Base-by-base conservation (phyloP, 2,888 invertebrate species). In the Nemapogon koenigi region DNA sequence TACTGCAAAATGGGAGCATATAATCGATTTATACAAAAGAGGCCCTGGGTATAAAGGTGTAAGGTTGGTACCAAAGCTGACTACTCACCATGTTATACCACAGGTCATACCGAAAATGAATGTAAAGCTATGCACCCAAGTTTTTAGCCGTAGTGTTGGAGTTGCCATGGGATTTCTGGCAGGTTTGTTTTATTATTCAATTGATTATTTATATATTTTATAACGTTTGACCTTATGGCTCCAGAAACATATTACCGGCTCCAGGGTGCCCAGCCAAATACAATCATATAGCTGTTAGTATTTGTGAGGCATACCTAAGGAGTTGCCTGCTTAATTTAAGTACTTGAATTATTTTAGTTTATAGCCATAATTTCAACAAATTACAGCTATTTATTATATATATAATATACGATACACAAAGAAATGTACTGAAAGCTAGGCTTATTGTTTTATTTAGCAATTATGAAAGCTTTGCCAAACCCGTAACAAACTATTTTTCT, bases 81-180 rank as follows among this genome's bases (percentile, higher is more conserved):
- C 43, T 4, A 37, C 37, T 7, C 39, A 16, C 3, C 44, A 45
- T 38, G 44, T 44, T 2, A 14, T 42, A 1, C 44, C 42, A 1
- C 32, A 37, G 1, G 17, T 39, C 1, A 47, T 45, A 8, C 45
- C 47, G 0, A 46, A 47, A 33, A 45, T 47, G 45, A 35, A 27
- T 15, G 47, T 47, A 1, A 45, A 47, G 25, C 16, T 41, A 16
- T 37, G 43, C 33, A 42, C 44, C 1, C 43, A 47, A 37, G 42
- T 45, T 3, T 47, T 47, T 14, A 45, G 44, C 15, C 26, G 27
- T 18, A 41, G 29, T 33, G 47, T 45, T 14, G 40, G 45, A 15
- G 38, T 28, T 10, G 33, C 43, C 4, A 31, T 41, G 32, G 39
- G 45, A 40, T 17, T 28, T 11, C 7, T 28, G 28, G 28, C 28